phyloP scores from a whole-genome alignment of 2,797 vertebrate genomes.

The Atherinosoma microstoma region DNA sequence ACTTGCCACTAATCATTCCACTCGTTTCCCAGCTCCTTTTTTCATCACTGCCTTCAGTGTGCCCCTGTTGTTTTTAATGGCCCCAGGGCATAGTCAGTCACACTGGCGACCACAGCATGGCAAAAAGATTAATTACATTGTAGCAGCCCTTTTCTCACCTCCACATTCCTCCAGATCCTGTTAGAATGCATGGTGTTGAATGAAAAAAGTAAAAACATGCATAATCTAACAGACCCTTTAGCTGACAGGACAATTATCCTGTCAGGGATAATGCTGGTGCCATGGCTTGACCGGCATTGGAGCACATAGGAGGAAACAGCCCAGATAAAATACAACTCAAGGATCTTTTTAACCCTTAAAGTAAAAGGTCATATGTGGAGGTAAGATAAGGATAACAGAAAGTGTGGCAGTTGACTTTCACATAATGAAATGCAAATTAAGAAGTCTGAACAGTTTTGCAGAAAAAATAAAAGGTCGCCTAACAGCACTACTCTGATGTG shows the following conservation, averaged over 20 bases:
- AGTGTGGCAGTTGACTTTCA: constrained; percentile 38
- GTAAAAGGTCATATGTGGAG: constrained; percentile 11
- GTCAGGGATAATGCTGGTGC: constrained; percentile 47
- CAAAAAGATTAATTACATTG: constrained; percentile 55
- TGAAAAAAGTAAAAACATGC: constrained; percentile 47
- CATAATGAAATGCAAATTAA: constrained; percentile 51
- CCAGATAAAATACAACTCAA: constrained; percentile 18
- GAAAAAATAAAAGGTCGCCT: constrained; percentile 44
- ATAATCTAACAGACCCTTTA: constrained; percentile 30
- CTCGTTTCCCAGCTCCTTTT: constrained; percentile 28
- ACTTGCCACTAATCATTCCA: constrained; percentile 25
- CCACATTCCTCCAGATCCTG: constrained; percentile 2
- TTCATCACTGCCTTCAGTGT: constrained; percentile 15
- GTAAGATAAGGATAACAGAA: constrained; percentile 13
- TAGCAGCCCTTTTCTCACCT: constrained; percentile 24
- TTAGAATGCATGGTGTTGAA: constrained; percentile 23
- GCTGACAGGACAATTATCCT: constrained; percentile 60
- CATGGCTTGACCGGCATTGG: constrained; percentile 33
- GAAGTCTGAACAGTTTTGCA: constrained; percentile 9
- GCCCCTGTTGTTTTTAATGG: constrained; percentile 43
- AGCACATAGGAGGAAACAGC: constrained; percentile 20
- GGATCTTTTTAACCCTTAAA: constrained; percentile 19
- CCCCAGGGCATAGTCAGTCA: constrained; percentile 3
- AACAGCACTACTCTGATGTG: constrained; percentile 1
- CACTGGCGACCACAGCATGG: constrained; percentile 5